Evolutionary conservation across 1,140 invertebrate genomes (phyloP).

Genomic region (Lasioglossum albipes): DNA sequence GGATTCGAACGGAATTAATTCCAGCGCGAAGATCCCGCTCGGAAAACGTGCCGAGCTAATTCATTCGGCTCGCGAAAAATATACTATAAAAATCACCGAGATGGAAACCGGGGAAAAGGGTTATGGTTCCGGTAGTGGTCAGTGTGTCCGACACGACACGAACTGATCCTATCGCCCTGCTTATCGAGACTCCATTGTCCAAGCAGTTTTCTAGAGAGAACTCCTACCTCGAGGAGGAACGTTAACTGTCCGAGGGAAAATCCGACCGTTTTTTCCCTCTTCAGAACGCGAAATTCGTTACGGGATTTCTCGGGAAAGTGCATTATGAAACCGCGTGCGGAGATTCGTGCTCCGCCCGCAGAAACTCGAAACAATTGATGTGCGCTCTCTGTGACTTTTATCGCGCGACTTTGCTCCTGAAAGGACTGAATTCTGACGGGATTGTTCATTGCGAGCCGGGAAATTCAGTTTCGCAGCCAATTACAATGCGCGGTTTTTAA

Average conservation of each 20-base stretch:
- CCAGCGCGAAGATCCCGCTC: not conserved
- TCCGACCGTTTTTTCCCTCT: not conserved
- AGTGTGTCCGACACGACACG: not conserved
- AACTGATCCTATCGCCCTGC: slow-evolving; percentile 13
- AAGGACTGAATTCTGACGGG: too few relatives aligned
- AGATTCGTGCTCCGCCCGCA: too few relatives aligned
- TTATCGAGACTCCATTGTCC: slow-evolving; percentile 18
- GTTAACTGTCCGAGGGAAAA: not conserved
- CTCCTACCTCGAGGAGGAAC: not conserved
- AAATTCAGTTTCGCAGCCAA: too few relatives aligned
- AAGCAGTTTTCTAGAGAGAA: not conserved
- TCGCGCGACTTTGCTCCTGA: too few relatives aligned
- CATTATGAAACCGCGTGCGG: too few relatives aligned
- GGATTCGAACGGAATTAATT: not conserved
- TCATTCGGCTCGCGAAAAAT: not conserved
- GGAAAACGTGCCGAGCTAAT: not conserved
- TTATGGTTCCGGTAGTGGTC: not conserved
- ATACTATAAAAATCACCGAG: not conserved
- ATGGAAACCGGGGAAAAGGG: not conserved
- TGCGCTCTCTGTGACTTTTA: too few relatives aligned
- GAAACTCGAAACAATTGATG: too few relatives aligned
- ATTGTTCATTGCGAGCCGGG: too few relatives aligned
- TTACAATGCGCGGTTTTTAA: too few relatives aligned
- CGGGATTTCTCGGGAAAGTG: too few relatives aligned
- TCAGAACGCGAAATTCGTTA: not conserved